phyloP scores from a whole-genome alignment of 2,888 invertebrate species.

The Ophion ellenae region DNA sequence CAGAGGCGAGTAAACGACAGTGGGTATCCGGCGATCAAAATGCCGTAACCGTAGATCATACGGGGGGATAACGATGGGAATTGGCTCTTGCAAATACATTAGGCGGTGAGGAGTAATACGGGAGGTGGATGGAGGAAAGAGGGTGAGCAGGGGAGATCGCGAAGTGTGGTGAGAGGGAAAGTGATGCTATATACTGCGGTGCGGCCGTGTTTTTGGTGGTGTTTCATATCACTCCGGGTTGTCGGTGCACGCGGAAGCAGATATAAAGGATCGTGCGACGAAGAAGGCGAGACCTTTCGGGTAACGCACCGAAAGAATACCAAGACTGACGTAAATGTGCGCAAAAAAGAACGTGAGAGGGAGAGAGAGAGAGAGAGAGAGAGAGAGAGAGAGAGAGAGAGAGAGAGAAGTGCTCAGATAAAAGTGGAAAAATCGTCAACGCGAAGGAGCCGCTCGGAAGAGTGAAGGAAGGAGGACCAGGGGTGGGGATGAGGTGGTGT shows the following conservation, averaged over 20 bases:
- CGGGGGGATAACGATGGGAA: constrained; percentile 81
- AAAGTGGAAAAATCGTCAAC: constrained; percentile 73
- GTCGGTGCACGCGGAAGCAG: constrained; percentile 43
- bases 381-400: constrained; percentile 49
- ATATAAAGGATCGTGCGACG: constrained; percentile 27
- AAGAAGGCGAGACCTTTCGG: constrained; percentile 35
- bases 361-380: constrained; percentile 55
- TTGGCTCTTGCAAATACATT: constrained; percentile 83
- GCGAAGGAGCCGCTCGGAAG: constrained; percentile 58
- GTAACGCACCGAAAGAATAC: constrained; percentile 31
- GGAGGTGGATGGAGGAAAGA: constrained; percentile 50
- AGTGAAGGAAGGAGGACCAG: constrained; percentile 47
- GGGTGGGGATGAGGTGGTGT: constrained; percentile 22
- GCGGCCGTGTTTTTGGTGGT: constrained; percentile 58
- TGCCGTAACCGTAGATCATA: constrained; percentile 82
- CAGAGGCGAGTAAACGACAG: constrained; percentile 74
- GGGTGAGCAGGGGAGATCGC: constrained; percentile 37
- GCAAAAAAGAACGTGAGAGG: constrained; percentile 34
- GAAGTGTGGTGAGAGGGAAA: constrained; percentile 62
- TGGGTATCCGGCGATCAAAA: constrained; percentile 81
- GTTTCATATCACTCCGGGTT: constrained; percentile 65
- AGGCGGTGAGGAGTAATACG: constrained; percentile 72
- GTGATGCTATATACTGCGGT: constrained; percentile 58
- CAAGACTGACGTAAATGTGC: constrained; percentile 33
- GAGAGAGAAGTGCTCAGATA: constrained; percentile 64